phyloP scores from a whole-genome alignment of 2,888 invertebrate species.

The Drosophila austrosaltans region DNA sequence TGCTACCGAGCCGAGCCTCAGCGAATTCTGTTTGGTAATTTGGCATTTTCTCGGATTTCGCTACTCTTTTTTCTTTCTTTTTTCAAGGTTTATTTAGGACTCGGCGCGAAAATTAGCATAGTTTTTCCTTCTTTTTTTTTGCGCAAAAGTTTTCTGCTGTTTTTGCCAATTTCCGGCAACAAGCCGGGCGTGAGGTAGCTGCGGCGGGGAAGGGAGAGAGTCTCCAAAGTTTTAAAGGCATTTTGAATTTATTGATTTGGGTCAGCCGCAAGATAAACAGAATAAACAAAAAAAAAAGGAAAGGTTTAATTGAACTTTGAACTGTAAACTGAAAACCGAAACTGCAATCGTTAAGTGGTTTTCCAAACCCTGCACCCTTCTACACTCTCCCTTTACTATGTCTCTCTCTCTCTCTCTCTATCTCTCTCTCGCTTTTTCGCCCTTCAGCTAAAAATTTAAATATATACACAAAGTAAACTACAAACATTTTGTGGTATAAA shows the following conservation, averaged over 20 bases:
- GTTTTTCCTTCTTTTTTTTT: slow-evolving; percentile 53
- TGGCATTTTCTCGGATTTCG: background rate
- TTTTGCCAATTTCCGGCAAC: slow-evolving; percentile 71
- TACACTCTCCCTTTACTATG: too few species aligned
- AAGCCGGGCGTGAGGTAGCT: slow-evolving; percentile 25
- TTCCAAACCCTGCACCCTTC: background rate
- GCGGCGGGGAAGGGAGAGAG: slow-evolving; percentile 14
- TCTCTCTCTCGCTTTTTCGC: too few species aligned
- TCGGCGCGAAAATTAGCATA: slow-evolving; percentile 72
- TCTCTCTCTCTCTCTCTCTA: too few species aligned
- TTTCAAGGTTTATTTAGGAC: slow-evolving; percentile 13
- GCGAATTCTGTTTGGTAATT: background rate
- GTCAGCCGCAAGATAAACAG: slow-evolving; percentile 37
- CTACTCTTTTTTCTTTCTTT: background rate
- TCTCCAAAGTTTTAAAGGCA: slow-evolving; percentile 45
- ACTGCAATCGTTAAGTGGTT: slow-evolving; percentile 41
- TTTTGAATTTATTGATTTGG: slow-evolving; percentile 69
- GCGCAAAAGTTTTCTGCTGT: slow-evolving; percentile 62
- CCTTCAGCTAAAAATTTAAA: slow-evolving; percentile 50
- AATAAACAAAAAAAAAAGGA: background rate
- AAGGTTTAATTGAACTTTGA: slow-evolving; percentile 72
- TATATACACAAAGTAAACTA: slow-evolving; percentile 45
- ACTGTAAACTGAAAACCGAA: slow-evolving; percentile 38
- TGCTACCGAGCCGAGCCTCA: slow-evolving; percentile 13
- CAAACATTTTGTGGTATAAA: slow-evolving; percentile 17